Evolutionary conservation across 1,140 invertebrate species (phyloP).

Genomic region (Schmidtea mediterranea): DNA sequence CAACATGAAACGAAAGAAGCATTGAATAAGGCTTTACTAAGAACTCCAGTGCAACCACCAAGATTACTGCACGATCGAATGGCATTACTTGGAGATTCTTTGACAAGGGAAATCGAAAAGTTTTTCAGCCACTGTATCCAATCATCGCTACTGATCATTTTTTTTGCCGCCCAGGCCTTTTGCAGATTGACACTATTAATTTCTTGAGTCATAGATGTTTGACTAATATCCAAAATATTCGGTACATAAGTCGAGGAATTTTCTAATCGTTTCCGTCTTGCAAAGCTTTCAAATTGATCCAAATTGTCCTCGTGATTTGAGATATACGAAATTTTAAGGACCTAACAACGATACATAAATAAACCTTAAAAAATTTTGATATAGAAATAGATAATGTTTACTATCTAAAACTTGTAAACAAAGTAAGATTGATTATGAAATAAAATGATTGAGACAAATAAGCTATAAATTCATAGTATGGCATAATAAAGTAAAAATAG

Average conservation of each 20-base stretch:
- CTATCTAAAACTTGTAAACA: too few species aligned
- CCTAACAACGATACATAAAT: not conserved
- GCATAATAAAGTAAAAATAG: too few species aligned
- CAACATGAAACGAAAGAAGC: conserved; percentile 95
- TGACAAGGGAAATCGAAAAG: conserved; percentile 65
- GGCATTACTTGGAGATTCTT: conserved; percentile 75
- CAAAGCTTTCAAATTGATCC: conserved; percentile 12
- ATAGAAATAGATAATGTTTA: too few species aligned
- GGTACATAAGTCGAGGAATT: conserved; percentile 17
- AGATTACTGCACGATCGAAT: conserved; percentile 59
- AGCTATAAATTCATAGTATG: too few species aligned
- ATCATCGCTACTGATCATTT: conserved; percentile 76
- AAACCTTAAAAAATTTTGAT: too few species aligned
- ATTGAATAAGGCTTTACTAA: conserved; percentile 44
- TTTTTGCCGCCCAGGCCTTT: conserved; percentile 55
- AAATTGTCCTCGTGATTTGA: not conserved
- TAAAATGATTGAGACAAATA: too few species aligned
- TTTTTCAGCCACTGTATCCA: conserved; percentile 85
- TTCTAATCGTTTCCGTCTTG: conserved; percentile 24
- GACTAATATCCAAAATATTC: conserved; percentile 11
- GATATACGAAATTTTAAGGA: conserved; percentile 6
- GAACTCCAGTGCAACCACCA: conserved; percentile 43
- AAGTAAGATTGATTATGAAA: too few species aligned
- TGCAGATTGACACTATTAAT: conserved; percentile 43
- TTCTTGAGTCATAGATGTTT: conserved; percentile 11